Evolutionary conservation across 2,113 vertebrate genomes (phyloP), one percentile per base, ranked within the genome.

Genomic region (Psittacus erithacus): DNA sequence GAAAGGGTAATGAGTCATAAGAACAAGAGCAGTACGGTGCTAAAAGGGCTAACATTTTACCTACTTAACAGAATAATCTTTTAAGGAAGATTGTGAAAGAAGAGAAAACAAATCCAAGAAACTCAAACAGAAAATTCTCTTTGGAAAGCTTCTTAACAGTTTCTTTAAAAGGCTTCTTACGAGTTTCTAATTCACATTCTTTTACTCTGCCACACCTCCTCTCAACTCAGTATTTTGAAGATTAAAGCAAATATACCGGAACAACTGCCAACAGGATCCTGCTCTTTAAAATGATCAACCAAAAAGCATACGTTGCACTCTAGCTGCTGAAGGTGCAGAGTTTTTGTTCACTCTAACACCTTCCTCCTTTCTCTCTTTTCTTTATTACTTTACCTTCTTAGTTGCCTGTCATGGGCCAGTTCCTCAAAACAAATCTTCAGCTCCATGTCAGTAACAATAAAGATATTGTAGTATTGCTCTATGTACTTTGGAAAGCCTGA

Each of bases 131-230:
- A 65, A 38, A 90, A 70, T 84, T 71, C 50, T 50, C 55, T 64
- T 43, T 64, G n/a, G 38, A 29, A 39, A 18, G 17, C 69, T 91
- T 55, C 63, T 70, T 70, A 28, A 50, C 69, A 70, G 76, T 38
- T 43, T 44, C 19, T 50, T 22, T 64, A 50, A n/a, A 29, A 39
- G 20, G 17, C 69, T 92, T 79, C 74, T 57, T 79, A 95, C 62
- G 75, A 69, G 47, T 65, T 95, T 57, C 57, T 87, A 85, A 46
- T 91, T 87, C 74, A 90, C 69, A 73, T 93, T 90, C 82, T 86
- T 93, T 82, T 31, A 93, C 62, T 91, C 19, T 92, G 31, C 24
- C 63, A 88, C 76, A 76, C 86, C 85, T 73, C 25, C 39, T 73
- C 67, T 88, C 70, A 90, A 68, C 25, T 46, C n/a, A n/a, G 2